Percentiles rank a stretch among this genome's conserved stretches.
Evolutionary conservation across 2,888 invertebrate genomes (phyloP).

Genomic region (Vesta saturnalis): DNA sequence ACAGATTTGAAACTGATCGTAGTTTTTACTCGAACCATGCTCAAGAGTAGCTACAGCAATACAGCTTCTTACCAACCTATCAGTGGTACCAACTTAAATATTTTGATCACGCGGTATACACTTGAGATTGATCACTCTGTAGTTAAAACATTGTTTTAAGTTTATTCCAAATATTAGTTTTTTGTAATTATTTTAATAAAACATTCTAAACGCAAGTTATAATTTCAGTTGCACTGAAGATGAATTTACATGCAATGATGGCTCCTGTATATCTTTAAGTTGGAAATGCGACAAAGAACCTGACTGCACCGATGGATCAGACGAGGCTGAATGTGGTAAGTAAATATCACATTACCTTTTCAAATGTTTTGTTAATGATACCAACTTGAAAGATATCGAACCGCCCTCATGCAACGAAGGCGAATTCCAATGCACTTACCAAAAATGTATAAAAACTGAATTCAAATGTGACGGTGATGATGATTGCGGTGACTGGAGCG

Average conservation of each 20-base stretch:
- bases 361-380: conserved; percentile 13
- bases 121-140: too few species aligned
- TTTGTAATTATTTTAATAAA: too few species aligned
- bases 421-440: conserved; percentile 77
- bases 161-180: too few species aligned
- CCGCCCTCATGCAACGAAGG: conserved; percentile 75
- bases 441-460: conserved; percentile 76
- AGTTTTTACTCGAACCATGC: too few species aligned
- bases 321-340: conserved; percentile 76
- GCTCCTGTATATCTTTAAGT: conserved; percentile 76
- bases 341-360: neutral
- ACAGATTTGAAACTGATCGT: too few species aligned
- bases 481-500: conserved; percentile 89
- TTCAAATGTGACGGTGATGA: conserved; percentile 88
- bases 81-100: too few species aligned
- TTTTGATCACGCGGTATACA: too few species aligned
- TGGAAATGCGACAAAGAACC: conserved; percentile 81
- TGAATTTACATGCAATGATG: conserved; percentile 78
- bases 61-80: too few species aligned
- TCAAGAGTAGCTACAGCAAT: too few species aligned
- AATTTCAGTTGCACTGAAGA: conserved; percentile 72
- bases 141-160: too few species aligned
- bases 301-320: conserved; percentile 80
- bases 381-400: conserved; percentile 54
- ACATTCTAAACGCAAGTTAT: too few species aligned